These are phyloP conservation scores for Bucorvus abyssinicus DNA, from an alignment of 2,797 vertebrate genomes.

Conservation along the genomic window DNA sequence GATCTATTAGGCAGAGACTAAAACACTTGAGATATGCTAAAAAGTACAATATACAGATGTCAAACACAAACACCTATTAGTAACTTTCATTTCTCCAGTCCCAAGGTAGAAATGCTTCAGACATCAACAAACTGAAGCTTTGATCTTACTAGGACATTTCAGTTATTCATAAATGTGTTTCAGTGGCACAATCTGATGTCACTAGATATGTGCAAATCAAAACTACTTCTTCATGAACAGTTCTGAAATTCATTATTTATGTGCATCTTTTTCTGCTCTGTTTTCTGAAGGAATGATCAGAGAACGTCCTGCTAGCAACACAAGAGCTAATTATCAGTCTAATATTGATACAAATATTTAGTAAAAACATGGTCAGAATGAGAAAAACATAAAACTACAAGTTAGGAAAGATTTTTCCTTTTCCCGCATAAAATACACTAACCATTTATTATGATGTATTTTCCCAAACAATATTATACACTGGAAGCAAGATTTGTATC, in stretches of 20 bases:
- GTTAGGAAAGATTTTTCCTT: neutral
- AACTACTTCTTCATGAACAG: neutral
- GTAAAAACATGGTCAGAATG: neutral
- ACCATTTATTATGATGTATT: neutral
- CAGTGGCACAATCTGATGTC: neutral
- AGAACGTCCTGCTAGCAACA: neutral
- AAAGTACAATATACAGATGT: slow-evolving; percentile 75
- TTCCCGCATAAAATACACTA: neutral
- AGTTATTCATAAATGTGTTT: slow-evolving; percentile 58
- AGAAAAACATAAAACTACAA: neutral
- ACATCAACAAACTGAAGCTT: slow-evolving; percentile 46
- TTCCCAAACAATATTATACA: neutral
- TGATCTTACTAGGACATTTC: slow-evolving; percentile 36
- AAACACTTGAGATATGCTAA: slow-evolving; percentile 78
- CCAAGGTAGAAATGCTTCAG: slow-evolving; percentile 8
- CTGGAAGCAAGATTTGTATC: neutral
- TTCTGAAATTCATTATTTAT: neutral
- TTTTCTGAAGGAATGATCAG: neutral
- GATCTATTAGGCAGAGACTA: slow-evolving; percentile 76
- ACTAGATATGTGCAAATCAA: neutral
- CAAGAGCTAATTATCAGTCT: neutral
- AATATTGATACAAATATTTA: neutral
- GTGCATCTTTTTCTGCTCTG: neutral
- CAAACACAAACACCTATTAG: slow-evolving; percentile 74
- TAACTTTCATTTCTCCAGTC: slow-evolving; percentile 69